phyloP scores from a whole-genome alignment of 2,797 vertebrate genomes.

The Betta splendens region DNA sequence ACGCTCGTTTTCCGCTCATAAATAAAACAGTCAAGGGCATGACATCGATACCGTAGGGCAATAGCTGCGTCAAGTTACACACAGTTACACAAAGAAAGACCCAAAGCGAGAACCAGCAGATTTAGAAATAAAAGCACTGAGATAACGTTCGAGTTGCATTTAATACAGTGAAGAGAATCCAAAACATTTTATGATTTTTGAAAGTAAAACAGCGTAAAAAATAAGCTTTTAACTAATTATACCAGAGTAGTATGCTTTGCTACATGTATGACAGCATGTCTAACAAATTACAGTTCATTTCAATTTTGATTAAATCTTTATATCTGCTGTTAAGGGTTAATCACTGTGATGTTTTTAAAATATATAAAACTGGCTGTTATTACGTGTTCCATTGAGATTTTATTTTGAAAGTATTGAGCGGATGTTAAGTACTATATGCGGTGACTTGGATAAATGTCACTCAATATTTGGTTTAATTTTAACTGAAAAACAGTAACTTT shows the following conservation, averaged over 20 bases:
- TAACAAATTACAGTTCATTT: too few relatives aligned
- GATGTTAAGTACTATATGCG: slow-evolving; percentile 9
- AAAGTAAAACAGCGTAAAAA: too few relatives aligned
- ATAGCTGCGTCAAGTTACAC: neutral
- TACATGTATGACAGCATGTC: too few relatives aligned
- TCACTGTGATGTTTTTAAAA: too few relatives aligned
- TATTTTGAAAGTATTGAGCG: slow-evolving; percentile 54
- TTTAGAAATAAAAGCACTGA: slow-evolving; percentile 36
- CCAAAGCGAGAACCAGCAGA: neutral
- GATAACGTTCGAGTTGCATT: fast-evolving
- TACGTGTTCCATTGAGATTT: neutral
- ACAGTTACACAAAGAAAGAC: fast-evolving
- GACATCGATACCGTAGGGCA: slow-evolving; percentile 52
- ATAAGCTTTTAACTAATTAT: too few relatives aligned
- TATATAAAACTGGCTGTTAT: too few relatives aligned
- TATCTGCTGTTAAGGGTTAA: too few relatives aligned
- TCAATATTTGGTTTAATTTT: slow-evolving; percentile 20
- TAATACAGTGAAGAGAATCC: too few relatives aligned
- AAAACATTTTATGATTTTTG: too few relatives aligned
- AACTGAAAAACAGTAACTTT: neutral
- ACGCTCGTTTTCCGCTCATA: slow-evolving; percentile 72
- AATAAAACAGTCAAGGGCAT: slow-evolving; percentile 77
- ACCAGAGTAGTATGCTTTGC: too few relatives aligned
- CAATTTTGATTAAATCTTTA: too few relatives aligned
- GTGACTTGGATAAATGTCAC: neutral